These are phyloP conservation scores for Euthynnus affinis DNA, from an alignment of 2,797 vertebrate species.

Conservation along the genomic window DNA sequence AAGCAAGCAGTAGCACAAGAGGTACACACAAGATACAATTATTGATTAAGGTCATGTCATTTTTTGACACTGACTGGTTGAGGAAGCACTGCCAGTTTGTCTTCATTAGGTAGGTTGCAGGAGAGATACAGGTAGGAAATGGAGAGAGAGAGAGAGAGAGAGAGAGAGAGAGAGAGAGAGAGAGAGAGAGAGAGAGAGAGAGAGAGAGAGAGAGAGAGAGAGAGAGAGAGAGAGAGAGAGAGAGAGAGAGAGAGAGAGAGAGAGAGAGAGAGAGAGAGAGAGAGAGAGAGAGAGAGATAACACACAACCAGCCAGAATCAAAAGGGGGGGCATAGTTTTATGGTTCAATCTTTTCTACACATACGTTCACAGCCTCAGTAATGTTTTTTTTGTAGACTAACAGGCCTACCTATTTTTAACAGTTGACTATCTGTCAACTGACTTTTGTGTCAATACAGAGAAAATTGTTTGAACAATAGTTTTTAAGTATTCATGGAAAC, in stretches of 20 bases:
- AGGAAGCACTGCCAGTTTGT: not conserved
- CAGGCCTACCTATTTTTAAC: not conserved
- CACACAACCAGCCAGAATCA: not conserved
- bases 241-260: too few relatives aligned
- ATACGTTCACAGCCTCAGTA: not conserved
- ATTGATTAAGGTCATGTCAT: not conserved
- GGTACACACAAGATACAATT: slow-evolving; percentile 47
- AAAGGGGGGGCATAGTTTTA: too few relatives aligned
- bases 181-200: too few relatives aligned
- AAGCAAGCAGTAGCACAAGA: slow-evolving; percentile 31
- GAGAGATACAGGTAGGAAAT: too few relatives aligned
- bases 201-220: too few relatives aligned
- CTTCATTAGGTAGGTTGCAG: too few relatives aligned
- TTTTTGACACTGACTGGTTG: not conserved
- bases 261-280: too few relatives aligned
- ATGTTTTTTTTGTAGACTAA: not conserved
- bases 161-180: too few relatives aligned
- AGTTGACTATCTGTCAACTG: too few relatives aligned
- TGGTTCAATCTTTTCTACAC: not conserved
- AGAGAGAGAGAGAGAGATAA: too few relatives aligned
- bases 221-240: too few relatives aligned
- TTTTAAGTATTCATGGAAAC: not conserved
- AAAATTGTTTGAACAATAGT: not conserved
- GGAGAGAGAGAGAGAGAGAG: too few relatives aligned
- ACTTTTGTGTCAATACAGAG: not conserved